Conservation (phyloP, 2,113 vertebrate genomes). For the Callocephalon fimbriatum region DNA sequence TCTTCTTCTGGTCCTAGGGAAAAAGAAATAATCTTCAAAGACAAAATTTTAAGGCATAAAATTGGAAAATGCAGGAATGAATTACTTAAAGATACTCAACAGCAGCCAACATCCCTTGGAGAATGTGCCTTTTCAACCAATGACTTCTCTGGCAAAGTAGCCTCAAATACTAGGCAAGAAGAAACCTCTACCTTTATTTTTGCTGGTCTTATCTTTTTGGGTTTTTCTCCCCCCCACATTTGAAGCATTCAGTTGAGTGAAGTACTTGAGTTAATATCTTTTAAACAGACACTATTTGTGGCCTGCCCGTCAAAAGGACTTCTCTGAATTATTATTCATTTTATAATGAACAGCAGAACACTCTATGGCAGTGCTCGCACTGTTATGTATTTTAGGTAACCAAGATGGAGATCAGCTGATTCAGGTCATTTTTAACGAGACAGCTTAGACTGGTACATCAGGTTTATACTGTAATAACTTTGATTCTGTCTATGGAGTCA, state of each 20-base stretch:
- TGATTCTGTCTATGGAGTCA: background rate
- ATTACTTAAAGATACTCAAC: background rate
- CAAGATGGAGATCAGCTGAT: background rate
- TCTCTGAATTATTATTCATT: background rate
- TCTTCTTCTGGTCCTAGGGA: conserved; percentile 94
- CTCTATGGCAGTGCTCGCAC: background rate
- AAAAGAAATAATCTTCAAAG: background rate
- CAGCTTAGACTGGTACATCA: background rate
- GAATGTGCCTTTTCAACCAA: background rate
- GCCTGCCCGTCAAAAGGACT: background rate
- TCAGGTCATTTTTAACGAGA: background rate
- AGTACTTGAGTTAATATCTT: background rate
- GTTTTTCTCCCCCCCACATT: background rate
- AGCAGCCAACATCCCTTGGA: background rate
- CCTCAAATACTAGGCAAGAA: background rate
- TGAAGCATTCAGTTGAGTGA: background rate
- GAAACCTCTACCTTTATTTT: background rate
- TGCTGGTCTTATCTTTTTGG: background rate
- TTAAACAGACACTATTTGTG: background rate
- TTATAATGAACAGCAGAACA: background rate
- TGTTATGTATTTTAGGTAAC: background rate
- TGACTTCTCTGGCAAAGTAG: background rate
- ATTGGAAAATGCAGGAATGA: background rate
- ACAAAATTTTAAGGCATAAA: background rate
- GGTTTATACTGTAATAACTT: background rate